Percentiles rank a stretch among this genome's conserved stretches.
phyloP scores from a whole-genome alignment of 2,888 invertebrate genomes.

The Lydus trimaculatus region DNA sequence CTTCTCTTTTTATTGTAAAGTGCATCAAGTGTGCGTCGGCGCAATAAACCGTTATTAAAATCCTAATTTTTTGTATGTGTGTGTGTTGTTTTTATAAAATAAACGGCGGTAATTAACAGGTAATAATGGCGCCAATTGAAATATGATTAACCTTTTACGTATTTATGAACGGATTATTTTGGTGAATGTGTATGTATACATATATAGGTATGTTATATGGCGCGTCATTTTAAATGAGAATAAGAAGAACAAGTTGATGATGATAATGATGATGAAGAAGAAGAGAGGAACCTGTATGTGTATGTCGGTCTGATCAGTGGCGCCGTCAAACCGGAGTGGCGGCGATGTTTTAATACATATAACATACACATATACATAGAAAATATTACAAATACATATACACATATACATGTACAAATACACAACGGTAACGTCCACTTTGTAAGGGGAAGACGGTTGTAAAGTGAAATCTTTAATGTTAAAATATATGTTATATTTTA shows the following conservation, averaged over 20 bases:
- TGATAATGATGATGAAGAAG: no score
- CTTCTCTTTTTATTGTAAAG: neutral
- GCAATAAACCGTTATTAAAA: constrained; percentile 5
- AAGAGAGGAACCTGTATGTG: constrained; percentile 46
- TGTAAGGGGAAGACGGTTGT: constrained; percentile 58
- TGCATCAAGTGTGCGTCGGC: neutral
- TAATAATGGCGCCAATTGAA: neutral
- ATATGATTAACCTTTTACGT: neutral
- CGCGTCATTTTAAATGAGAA: neutral
- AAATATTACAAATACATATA: neutral
- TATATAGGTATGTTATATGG: neutral
- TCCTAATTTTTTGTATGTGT: neutral
- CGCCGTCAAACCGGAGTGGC: constrained; percentile 48
- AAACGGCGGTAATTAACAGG: neutral
- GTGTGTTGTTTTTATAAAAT: neutral
- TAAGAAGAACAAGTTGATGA: no score
- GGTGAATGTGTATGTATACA: neutral
- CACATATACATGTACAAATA: constrained; percentile 19
- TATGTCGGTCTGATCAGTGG: constrained; percentile 50
- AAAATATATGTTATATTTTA: constrained; percentile 31
- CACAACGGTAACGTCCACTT: constrained; percentile 54
- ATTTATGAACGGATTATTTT: neutral
- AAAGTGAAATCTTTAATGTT: constrained; percentile 60
- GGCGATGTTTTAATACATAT: constrained; percentile 10
- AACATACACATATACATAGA: constrained; percentile 33